phyloP scores from a whole-genome alignment of 2,797 vertebrate genomes.

The Hemibagrus guttatus region DNA sequence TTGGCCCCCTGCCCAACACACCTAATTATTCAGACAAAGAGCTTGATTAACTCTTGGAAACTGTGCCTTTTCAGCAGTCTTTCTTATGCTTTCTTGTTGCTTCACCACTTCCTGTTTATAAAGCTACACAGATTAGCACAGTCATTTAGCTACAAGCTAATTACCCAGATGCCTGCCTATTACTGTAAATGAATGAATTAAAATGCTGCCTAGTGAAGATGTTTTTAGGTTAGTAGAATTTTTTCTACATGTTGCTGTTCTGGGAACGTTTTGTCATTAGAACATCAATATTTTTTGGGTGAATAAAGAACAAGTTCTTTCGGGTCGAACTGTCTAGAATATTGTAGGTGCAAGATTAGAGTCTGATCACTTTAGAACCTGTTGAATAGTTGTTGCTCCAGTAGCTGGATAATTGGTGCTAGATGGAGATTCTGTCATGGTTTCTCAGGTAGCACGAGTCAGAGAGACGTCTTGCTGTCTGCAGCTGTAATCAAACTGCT shows the following conservation, averaged over 20 bases:
- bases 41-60: not conserved
- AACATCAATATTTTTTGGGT: not conserved
- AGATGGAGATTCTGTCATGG: not conserved
- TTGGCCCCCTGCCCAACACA: constrained; percentile 6
- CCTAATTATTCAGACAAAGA: constrained; percentile 10
- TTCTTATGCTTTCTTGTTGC: not conserved
- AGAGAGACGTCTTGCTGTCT: not conserved
- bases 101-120: not conserved
- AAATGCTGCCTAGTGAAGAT: not conserved
- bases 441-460: no score
- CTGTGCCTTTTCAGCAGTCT: not conserved
- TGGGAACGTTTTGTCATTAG: not conserved
- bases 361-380: not conserved
- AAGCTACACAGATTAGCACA: not conserved
- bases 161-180: not conserved
- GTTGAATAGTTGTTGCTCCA: not conserved
- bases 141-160: not conserved
- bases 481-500: not conserved
- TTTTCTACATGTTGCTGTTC: not conserved
- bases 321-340: not conserved
- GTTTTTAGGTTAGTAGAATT: not conserved
- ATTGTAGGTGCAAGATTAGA: not conserved
- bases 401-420: not conserved
- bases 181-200: not conserved
- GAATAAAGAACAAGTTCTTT: not conserved